Evolutionary conservation across 2,888 invertebrate genomes (phyloP).

Genomic region (Ennomos quercinarius): DNA sequence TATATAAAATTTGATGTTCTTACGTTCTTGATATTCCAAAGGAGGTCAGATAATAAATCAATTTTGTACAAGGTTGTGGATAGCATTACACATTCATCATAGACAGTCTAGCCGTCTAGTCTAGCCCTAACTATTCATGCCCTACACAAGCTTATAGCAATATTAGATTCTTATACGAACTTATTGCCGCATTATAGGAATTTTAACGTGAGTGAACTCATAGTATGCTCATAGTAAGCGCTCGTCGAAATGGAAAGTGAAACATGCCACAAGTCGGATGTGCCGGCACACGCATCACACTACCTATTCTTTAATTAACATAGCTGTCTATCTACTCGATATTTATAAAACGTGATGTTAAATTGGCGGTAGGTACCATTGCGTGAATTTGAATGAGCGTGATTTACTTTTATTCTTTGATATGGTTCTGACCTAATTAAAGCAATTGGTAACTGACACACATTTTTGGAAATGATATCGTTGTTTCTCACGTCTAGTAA

Average conservation of each 20-base stretch:
- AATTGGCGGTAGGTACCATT: conserved; percentile 1
- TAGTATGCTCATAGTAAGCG: conserved; percentile 37
- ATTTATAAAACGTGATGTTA: conserved; percentile 21
- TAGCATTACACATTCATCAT: conserved; percentile 9
- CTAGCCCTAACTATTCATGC: conserved; percentile 17
- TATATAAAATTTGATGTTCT: background rate
- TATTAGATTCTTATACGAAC: conserved; percentile 20
- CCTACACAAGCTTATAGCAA: conserved; percentile 26
- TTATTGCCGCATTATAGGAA: conserved; percentile 33
- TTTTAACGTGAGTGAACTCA: conserved; percentile 36
- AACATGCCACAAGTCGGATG: conserved; percentile 44
- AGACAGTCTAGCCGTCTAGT: conserved; percentile 14
- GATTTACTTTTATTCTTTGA: background rate
- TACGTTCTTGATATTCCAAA: too few species aligned
- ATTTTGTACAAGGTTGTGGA: conserved; percentile 2
- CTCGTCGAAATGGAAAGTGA: conserved; percentile 65
- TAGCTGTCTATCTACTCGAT: conserved; percentile 19
- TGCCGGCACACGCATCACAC: conserved; percentile 32
- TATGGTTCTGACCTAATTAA: conserved; percentile 9
- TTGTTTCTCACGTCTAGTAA: too few species aligned
- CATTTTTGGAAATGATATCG: conserved; percentile 1
- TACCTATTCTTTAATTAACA: conserved; percentile 42
- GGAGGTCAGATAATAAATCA: too few species aligned
- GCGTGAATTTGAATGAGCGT: conserved; percentile 3
- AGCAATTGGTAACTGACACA: conserved; percentile 7